phyloP scores from a whole-genome alignment of 1,140 invertebrate genomes.

The Harlomillsia oculata region DNA sequence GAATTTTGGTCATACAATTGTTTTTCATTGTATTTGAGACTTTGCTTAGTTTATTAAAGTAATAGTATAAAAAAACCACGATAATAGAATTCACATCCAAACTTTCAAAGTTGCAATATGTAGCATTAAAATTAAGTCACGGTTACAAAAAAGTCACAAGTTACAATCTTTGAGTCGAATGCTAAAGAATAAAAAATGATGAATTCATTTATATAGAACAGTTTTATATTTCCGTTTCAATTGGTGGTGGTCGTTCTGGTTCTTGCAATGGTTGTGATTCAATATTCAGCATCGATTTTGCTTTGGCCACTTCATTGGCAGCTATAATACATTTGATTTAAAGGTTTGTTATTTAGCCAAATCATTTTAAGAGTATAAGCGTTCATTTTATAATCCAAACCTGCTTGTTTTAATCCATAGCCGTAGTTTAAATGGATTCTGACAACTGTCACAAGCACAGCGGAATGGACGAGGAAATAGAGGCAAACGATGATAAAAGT shows the following conservation, averaged over 20 bases:
- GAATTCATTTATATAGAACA: too few species aligned
- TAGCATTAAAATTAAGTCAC: too few species aligned
- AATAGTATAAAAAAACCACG: too few species aligned
- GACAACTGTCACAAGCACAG: neutral
- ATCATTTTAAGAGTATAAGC: neutral
- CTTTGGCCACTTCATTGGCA: slow-evolving; percentile 3
- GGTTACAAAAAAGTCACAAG: too few species aligned
- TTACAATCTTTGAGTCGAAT: too few species aligned
- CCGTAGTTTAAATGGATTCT: slow-evolving; percentile 11
- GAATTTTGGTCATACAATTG: too few species aligned
- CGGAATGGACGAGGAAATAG: slow-evolving; percentile 2
- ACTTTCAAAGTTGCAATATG: too few species aligned
- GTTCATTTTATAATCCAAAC: slow-evolving; percentile 1
- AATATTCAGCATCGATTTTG: neutral
- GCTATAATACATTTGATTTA: neutral
- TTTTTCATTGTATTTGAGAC: too few species aligned
- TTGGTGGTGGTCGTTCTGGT: neutral
- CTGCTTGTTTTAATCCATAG: slow-evolving; percentile 21
- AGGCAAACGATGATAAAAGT: neutral
- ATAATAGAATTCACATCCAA: too few species aligned
- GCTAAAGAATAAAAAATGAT: too few species aligned
- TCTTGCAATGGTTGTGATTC: neutral
- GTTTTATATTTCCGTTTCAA: too few species aligned
- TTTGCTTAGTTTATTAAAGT: too few species aligned
- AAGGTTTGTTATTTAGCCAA: neutral